Base-by-base conservation (phyloP, 2,888 invertebrate species). In the Digitonthophagus gazella region DNA sequence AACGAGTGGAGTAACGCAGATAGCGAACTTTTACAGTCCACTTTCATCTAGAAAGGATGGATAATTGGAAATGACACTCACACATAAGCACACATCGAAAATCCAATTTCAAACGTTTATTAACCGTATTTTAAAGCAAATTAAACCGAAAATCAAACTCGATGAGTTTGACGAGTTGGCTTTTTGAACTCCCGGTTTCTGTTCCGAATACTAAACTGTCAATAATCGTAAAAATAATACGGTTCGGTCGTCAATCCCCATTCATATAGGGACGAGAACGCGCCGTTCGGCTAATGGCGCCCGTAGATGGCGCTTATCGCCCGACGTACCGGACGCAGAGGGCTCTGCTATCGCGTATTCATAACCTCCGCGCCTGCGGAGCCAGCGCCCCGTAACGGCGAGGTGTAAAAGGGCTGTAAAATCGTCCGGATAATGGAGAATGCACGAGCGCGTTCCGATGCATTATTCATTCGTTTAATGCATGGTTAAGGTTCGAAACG, bases 181-280 rank as follows among this genome's bases (percentile, higher is more conserved):
- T n/a, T n/a, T n/a, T n/a, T n/a, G n/a, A n/a, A n/a, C n/a, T 44
- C 28, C 2, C 28, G 3, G 8, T 5, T 5, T 44, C 28, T 44
- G 11, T 44, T 44, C 28, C 28, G 11, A 44, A 44, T 11, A 20
- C 19, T 61, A 61, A 61, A 61, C 61, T 61, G 16, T 61, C 61
- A 61, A 61, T 61, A 61, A 61, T 18, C 61, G 20, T 61, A 61
- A 61, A 61, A 61, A 61, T 61, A 61, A 61, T 61, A 61, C 61
- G 61, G 61, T 20, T n/a, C 61, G 18, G 11, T 20, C 61, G 61
- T 61, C 61, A 61, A 61, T 20, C 20, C 19, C 16, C 19, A 58
- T 15, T 19, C 58, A 58, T 58, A 58, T 58, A 18, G 16, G 61
- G 18, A 61, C n/a, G n/a, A n/a, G n/a, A n/a, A n/a, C n/a, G n/a